Evolutionary conservation across 2,888 invertebrate species (phyloP).

Genomic region (Spodoptera picta): DNA sequence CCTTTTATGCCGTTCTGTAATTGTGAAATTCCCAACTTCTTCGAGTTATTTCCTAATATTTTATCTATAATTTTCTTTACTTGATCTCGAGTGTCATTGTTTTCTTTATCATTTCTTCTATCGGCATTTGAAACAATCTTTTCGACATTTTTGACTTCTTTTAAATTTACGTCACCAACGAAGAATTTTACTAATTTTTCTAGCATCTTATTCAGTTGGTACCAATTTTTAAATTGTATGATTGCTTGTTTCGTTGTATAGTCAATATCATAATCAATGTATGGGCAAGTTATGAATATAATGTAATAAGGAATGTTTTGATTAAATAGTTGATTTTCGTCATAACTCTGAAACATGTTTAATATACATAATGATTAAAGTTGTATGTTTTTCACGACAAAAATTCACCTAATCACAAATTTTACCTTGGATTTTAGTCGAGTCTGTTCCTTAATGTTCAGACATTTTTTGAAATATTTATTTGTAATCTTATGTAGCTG

Average conservation of each 20-base stretch:
- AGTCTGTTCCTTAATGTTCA: slow-evolving; percentile 41
- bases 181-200: slow-evolving; percentile 76
- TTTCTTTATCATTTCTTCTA: slow-evolving; percentile 34
- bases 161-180: slow-evolving; percentile 64
- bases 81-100: slow-evolving; percentile 67
- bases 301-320: slow-evolving; percentile 81
- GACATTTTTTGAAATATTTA: slow-evolving; percentile 60
- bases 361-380: too few relatives aligned
- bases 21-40: slow-evolving; percentile 68
- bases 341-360: slow-evolving; percentile 56
- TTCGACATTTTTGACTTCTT: slow-evolving; percentile 52
- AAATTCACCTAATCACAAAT: background rate
- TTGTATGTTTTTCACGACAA: too few relatives aligned
- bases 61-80: slow-evolving; percentile 80
- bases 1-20: slow-evolving; percentile 82
- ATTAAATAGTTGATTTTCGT: slow-evolving; percentile 44
- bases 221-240: slow-evolving; percentile 89
- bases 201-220: slow-evolving; percentile 70
- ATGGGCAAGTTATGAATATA: slow-evolving; percentile 88
- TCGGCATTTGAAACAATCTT: background rate
- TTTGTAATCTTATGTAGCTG: slow-evolving; percentile 75
- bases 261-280: slow-evolving; percentile 86
- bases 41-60: slow-evolving; percentile 74
- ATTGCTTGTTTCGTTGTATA: slow-evolving; percentile 81
- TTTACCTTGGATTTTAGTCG: slow-evolving; percentile 67